Evolutionary conservation across 1,140 invertebrate species (phyloP), one percentile per base, ranked within the genome.

Genomic region (Lepidurus arcticus): DNA sequence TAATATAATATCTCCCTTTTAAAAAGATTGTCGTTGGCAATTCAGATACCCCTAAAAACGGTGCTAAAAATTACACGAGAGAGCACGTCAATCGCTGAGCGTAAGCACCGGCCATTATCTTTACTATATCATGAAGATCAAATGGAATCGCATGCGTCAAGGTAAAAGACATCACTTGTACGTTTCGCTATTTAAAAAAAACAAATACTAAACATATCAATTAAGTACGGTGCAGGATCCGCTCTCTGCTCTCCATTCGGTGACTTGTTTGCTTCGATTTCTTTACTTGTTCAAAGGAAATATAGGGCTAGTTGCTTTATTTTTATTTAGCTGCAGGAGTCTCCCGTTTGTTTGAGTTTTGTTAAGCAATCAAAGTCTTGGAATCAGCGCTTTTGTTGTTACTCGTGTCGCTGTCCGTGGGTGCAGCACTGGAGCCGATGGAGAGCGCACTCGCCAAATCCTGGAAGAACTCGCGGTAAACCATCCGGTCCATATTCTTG

Each of bases 401-500:
- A 65, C 53, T 65, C 53, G 53, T 65, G 13, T 65, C 53, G 53
- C 53, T 65, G 53, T 65, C 53, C n/a, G 53, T 65, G n/a, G 53
- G 53, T 1, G 53, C 53, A 87, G 65, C 85, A 81, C 80, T 88
- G 88, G 82, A 88, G 21, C 76, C 79, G n/a, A 78, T 78, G 21
- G 43, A 73, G 21, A 80, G 75, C 44, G 42, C 74, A 21, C 77
- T 77, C 26, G 79, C 76, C 21, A 80, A 44, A n/a, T 77, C 77
- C 10, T 65, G 34, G 16, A 85, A 79, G 43, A 86, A 80, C 76
- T 85, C 84, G 21, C 81, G 80, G 76, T 83, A 86, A 44, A 84
- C 80, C 4, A 84, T 73, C n/a, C 84, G 80, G 45, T 86, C 85
- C 79, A 86, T 81, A 77, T 86, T 85, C 75, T 84, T 82, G 26